Conservation (phyloP, 2,797 vertebrate species). For the Pangasius krempfi region DNA sequence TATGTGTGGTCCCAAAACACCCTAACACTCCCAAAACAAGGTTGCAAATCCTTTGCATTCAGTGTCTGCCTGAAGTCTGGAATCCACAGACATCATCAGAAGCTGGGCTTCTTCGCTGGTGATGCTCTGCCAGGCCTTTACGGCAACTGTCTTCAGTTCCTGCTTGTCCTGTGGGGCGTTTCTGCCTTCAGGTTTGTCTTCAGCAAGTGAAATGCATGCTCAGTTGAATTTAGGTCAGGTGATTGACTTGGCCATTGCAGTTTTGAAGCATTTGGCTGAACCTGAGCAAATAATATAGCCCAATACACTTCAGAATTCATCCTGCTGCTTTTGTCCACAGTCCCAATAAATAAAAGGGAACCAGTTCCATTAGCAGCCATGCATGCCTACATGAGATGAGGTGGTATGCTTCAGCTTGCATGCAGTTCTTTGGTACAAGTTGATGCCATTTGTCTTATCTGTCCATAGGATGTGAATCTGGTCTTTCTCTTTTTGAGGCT, state of each 20-base stretch:
- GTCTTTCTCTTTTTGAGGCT: neutral
- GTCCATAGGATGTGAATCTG: neutral
- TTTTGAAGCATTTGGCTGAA: neutral
- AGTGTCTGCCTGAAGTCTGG: neutral
- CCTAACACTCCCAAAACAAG: neutral
- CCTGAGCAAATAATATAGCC: neutral
- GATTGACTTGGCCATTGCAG: neutral
- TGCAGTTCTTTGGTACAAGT: neutral
- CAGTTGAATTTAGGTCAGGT: neutral
- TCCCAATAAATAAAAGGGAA: neutral
- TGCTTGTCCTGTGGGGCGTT: neutral
- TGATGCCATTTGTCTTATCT: neutral
- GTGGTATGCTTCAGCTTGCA: neutral
- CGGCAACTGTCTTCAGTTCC: neutral
- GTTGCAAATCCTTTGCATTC: neutral
- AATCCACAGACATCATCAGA: neutral
- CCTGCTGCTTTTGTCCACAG: neutral
- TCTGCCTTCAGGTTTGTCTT: neutral
- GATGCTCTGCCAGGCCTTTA: neutral
- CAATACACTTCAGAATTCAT: neutral
- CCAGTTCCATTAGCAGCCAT: neutral
- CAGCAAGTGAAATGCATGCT: neutral
- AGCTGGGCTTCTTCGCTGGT: neutral
- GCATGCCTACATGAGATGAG: neutral
- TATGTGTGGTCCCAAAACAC: neutral